Conservation (phyloP, 2,888 invertebrate species). For the Nomada goodeniana region DNA sequence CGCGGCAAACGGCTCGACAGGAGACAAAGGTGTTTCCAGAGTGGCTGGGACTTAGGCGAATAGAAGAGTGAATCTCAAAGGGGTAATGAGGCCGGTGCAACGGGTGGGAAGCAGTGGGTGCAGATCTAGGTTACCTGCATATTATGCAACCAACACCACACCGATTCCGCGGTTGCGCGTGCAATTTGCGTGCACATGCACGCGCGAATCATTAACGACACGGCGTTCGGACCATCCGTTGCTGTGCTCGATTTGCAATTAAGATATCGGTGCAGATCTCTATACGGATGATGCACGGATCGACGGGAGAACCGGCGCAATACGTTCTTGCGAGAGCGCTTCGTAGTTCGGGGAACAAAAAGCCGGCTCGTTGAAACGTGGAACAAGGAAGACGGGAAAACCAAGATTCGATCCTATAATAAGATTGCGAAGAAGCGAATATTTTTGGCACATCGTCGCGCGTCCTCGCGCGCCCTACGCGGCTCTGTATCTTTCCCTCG, state of each 20-base stretch:
- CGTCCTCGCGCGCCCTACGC: background rate
- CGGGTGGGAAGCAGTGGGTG: constrained; percentile 74
- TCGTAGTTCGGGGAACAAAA: background rate
- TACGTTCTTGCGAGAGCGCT: background rate
- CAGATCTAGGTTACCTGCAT: constrained; percentile 80
- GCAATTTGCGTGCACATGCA: constrained; percentile 46
- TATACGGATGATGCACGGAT: background rate
- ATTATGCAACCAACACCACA: constrained; percentile 79
- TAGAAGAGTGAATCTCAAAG: constrained; percentile 67
- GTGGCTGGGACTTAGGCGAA: constrained; percentile 45
- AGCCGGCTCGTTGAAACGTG: no score
- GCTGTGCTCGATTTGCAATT: constrained; percentile 35
- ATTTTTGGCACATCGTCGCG: constrained; percentile 35
- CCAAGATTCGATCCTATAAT: constrained; percentile 11
- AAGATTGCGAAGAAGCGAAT: constrained; percentile 27
- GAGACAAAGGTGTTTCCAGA: constrained; percentile 65
- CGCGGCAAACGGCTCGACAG: constrained; percentile 59
- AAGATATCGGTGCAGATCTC: background rate
- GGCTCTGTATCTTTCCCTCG: background rate
- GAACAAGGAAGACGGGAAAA: constrained; percentile 3
- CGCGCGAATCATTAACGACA: constrained; percentile 46
- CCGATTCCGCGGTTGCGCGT: constrained; percentile 67
- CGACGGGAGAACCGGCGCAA: background rate
- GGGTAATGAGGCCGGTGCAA: constrained; percentile 78
- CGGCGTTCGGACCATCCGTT: constrained; percentile 14